Evolutionary conservation across 2,888 invertebrate genomes (phyloP).

Genomic region (Oeneis ivallda): DNA sequence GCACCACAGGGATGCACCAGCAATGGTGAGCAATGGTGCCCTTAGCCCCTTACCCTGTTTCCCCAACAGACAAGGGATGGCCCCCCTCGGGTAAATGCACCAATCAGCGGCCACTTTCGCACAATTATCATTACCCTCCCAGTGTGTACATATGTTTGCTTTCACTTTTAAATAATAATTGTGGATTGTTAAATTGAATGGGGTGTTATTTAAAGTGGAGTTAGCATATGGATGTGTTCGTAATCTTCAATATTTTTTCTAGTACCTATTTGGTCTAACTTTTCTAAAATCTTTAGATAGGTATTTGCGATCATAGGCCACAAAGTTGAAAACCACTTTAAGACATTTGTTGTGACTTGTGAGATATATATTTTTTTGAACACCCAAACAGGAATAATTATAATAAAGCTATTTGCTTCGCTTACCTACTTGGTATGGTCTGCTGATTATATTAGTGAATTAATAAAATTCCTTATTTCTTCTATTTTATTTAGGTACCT

Average conservation of each 20-base stretch:
- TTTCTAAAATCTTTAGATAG: not conserved
- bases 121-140: conserved; percentile 58
- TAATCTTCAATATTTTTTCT: not conserved
- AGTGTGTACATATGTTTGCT: conserved; percentile 72
- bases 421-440: too few relatives aligned
- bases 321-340: too few relatives aligned
- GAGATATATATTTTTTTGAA: too few relatives aligned
- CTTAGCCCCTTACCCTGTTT: conserved; percentile 38
- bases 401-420: too few relatives aligned
- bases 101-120: conserved; percentile 56
- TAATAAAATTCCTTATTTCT: not conserved
- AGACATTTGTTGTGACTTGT: too few relatives aligned
- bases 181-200: conserved; percentile 63
- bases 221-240: not conserved
- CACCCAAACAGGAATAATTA: too few relatives aligned
- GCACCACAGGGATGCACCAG: conserved; percentile 54
- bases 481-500: not conserved
- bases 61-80: conserved; percentile 55
- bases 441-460: not conserved
- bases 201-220: conserved; percentile 48
- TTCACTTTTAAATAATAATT: conserved; percentile 77
- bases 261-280: too few relatives aligned
- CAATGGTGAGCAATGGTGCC: conserved; percentile 32
- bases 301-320: not conserved
- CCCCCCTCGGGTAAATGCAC: conserved; percentile 58